Evolutionary conservation across 2,888 invertebrate genomes (phyloP).

Genomic region (Ichneumon xanthorius): DNA sequence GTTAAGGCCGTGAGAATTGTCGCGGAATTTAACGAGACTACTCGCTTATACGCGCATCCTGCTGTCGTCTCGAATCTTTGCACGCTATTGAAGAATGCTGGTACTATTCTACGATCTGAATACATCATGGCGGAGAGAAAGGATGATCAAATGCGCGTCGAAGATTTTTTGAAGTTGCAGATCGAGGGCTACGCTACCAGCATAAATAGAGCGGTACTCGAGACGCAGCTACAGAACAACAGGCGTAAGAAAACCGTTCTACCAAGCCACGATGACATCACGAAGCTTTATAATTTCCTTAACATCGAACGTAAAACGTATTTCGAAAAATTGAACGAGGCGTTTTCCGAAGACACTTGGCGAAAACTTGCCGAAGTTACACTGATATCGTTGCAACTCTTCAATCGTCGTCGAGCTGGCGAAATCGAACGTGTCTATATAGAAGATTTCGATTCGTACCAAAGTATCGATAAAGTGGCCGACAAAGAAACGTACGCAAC

Average conservation of each 20-base stretch:
- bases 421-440: conserved; percentile 70
- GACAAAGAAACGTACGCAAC: conserved; percentile 63
- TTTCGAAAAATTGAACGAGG: conserved; percentile 35
- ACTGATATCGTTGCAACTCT: conserved; percentile 66
- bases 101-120: conserved; percentile 50
- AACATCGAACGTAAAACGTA: conserved; percentile 10
- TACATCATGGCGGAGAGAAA: conserved; percentile 49
- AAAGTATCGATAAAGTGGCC: conserved; percentile 63
- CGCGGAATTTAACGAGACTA: conserved; percentile 47
- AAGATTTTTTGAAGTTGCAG: conserved; percentile 57
- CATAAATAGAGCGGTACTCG: conserved; percentile 53
- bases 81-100: conserved; percentile 61
- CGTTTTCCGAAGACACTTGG: conserved; percentile 59
- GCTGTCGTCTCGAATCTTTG: conserved; percentile 59
- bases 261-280: conserved; percentile 58
- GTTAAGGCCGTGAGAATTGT: conserved; percentile 56
- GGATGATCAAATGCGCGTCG: conserved; percentile 39
- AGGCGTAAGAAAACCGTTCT: conserved; percentile 59
- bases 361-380: conserved; percentile 63
- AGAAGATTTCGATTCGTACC: conserved; percentile 66
- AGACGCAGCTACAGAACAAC: conserved; percentile 48
- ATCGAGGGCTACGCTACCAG: conserved; percentile 40
- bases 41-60: conserved; percentile 48
- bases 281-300: conserved; percentile 53
- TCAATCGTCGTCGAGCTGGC: conserved; percentile 72